Conservation (phyloP, 2,113 vertebrate species). For the Triplophysa dalaica region DNA sequence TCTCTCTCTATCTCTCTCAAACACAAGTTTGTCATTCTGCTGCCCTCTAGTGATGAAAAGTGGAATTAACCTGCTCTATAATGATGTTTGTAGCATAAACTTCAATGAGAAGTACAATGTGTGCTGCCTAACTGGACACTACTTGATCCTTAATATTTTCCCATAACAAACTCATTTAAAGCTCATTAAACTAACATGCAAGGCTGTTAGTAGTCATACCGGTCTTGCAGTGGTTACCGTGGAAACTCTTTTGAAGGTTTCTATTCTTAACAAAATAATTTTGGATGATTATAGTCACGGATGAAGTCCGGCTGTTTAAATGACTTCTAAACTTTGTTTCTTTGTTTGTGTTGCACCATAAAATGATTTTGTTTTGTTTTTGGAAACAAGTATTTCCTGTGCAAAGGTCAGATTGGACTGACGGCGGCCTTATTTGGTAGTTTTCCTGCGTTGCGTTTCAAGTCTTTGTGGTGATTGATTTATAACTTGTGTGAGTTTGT, state of each 20-base stretch:
- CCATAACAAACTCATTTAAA: neutral
- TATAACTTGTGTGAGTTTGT: constrained; percentile 44
- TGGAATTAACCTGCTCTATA: neutral
- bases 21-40: constrained; percentile 16
- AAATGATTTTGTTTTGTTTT: neutral
- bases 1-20: constrained; percentile 6
- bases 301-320: too few species aligned
- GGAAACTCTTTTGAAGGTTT: neutral
- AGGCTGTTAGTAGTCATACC: neutral
- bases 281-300: too few species aligned
- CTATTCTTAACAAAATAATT: too few species aligned
- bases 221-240: too few species aligned
- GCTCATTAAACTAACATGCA: neutral
- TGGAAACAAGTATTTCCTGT: constrained; percentile 15
- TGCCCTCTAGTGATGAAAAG: constrained; percentile 43
- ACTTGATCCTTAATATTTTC: neutral
- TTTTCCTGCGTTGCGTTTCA: neutral
- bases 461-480: neutral
- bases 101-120: too few species aligned
- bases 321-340: too few species aligned
- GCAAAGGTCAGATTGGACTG: neutral
- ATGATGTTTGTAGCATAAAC: too few species aligned
- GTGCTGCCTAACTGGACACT: too few species aligned
- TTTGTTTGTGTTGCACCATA: too few species aligned
- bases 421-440: constrained; percentile 7